Base-by-base conservation (phyloP, 2,113 vertebrate species). In the Scatophagus argus region DNA sequence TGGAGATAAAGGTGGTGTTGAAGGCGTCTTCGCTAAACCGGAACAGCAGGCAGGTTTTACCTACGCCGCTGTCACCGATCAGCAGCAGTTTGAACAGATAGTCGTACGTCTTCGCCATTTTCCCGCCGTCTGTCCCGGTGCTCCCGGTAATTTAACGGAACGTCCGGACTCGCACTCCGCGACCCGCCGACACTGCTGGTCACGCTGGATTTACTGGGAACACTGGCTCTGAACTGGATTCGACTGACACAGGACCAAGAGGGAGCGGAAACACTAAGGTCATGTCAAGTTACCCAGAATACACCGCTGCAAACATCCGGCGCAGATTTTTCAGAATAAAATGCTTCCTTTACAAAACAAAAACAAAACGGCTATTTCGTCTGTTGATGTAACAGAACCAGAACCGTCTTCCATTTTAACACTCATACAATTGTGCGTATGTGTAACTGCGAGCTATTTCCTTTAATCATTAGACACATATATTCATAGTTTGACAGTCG, bases 21-120 rank as follows among this genome's bases (percentile, higher is more conserved):
- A 94, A 94, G n/a, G 93, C 93, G 79, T 94, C 93, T 74, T 95
- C 95, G 65, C 93, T 93, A 87, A 95, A 95, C 56, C 94, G 91
- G 90, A 95, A 95, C 36, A 96, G 92, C 44, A 94, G 87, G 59
- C 95, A 95, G 13, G 95, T 95, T 79, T 96, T 95, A 3, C 95
- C 95, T 41, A 95, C 94, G 25, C 93, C 91, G 65, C 92, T 94
- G 87, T 94, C 93, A 2, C 93, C 93, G 70, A 94, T 94, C 43
- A 94, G 89, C 78, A 94, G 86, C 81, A 94, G 85, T 60, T 94
- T 94, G 63, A 94, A 94, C 79, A 94, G 82, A 49, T 93, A 92
- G 84, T 94, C 93, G 79, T 94, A 94, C 0, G 91, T 93, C 77
- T 94, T 94, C 54, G 94, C 93, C 94, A 95, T 95, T 88, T n/a